Evolutionary conservation across 1,140 invertebrate genomes (phyloP), one percentile per base, ranked within the genome.

Genomic region (Dendrolimus punctatus): DNA sequence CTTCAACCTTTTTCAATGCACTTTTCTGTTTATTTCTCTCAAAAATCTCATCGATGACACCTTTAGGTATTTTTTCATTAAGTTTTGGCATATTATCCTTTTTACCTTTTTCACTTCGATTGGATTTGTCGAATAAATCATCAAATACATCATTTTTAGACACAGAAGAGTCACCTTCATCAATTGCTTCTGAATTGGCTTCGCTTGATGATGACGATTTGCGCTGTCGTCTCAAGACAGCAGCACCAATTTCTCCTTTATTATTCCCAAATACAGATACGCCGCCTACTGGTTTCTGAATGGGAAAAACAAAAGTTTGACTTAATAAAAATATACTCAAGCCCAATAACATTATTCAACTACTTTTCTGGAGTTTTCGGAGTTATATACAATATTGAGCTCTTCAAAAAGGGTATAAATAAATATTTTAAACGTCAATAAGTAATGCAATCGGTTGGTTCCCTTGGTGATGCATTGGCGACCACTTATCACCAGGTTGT

Each of bases 211-310:
- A 61, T 5, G 73, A 73, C 1, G 71, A 66, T 62, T 71, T 73
- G 9, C 65, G 64, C 53, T 64, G 70, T 4, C 79, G 68, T 61
- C 75, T 76, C 51, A 84, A 73, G 39, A 85, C 81, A 46, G 79
- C 80, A 0, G 77, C 80, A 8, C 82, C 82, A 0, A 85, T 80
- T 52, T 76, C 59, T 6, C 72, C 67, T 67, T 84, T 68, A 46
- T 76, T 78, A 55, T 80, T 67, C 1, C 89, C 89, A 53, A 91
- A 87, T 46, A 90, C 69, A 6, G 90, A 89, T 23, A 90, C 80
- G 4, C 86, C 89, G 3, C 89, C 90, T 0, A 85, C 60, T 37
- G 89, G 88, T 81, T 90, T 90, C 90, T 92, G 70, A 43, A 85
- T 86, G 52, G 58, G 60, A 57, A 63, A 51, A 49, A 45, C n/a